Conservation (phyloP, 2,888 invertebrate species). For the Acrocera orbiculus region DNA sequence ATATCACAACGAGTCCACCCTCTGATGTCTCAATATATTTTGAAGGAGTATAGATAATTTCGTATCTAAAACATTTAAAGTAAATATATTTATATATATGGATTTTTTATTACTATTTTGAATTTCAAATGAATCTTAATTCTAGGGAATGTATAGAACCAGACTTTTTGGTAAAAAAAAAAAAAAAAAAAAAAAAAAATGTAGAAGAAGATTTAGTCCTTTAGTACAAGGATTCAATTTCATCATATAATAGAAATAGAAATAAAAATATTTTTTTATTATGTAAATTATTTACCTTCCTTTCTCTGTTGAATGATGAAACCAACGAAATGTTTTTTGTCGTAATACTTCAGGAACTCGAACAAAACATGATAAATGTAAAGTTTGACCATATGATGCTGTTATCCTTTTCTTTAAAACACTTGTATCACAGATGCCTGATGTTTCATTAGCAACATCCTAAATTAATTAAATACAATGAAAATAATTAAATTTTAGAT, state of each 20-base stretch:
- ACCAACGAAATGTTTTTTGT: slow-evolving; percentile 70
- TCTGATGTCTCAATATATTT: slow-evolving; percentile 89
- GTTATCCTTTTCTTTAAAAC: slow-evolving; percentile 74
- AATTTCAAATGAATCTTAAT: no score
- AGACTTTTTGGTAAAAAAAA: no score
- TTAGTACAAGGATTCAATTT: no score
- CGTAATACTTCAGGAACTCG: slow-evolving; percentile 74
- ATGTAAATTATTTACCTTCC: slow-evolving; percentile 37
- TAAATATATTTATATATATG: no score
- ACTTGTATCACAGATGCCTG: slow-evolving; percentile 78
- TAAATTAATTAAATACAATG: slow-evolving; percentile 35
- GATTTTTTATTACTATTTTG: no score
- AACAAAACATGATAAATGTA: slow-evolving; percentile 80
- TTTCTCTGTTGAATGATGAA: slow-evolving; percentile 74
- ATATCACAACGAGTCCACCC: slow-evolving; percentile 75
- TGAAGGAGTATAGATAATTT: slow-evolving; percentile 49
- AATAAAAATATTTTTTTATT: background rate
- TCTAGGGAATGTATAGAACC: no score
- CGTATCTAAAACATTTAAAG: no score
- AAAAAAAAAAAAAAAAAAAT: no score
- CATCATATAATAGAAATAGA: no score
- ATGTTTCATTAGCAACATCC: slow-evolving; percentile 81
- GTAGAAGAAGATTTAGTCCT: no score
- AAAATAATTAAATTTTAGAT: no score
- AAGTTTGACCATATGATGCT: slow-evolving; percentile 84